Evolutionary conservation across 35 echinoderm and acorn worm genomes (phyloP), one percentile per base, ranked within the genome.

Genomic region (Heliocidaris tuberculata): DNA sequence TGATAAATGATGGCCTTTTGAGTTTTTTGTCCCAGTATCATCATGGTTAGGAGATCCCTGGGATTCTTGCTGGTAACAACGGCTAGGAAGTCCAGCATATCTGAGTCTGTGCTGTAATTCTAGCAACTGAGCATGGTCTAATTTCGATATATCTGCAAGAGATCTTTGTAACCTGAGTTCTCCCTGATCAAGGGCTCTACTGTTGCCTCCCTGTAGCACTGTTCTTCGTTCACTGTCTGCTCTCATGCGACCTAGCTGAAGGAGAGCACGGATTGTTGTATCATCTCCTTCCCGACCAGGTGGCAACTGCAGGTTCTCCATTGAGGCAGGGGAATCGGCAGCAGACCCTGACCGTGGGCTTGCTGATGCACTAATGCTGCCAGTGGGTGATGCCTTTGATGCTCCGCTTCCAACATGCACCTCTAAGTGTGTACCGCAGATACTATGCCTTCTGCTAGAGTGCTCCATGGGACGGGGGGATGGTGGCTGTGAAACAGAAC

Each of bases 231-330:
- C 96, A 48, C 93, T 90, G 30, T 86, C 86, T n/a, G 95, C 95
- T 86, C 48, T 93, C 91, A 93, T 50, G 27, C 95, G 85, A 31
- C 97, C 95, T 21, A 98, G 60, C 35, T 94, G 95, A 21, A 98
- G 95, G 21, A 98, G 59, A 11, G 97, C 97, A 49, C 96, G 95
- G 54, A 98, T 96, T 13, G 97, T 98, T 12, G 94, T 85, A 93
- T 98, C 97, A 56, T 98, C 97, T 42, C 96, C 94, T 88, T 98
- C 97, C 48, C 97, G 56, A 48, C 97, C 97, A 61, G 97, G 97
- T 50, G 97, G 97, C 60, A 98, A 94, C 50, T 92, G 88, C 9
- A 98, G 90, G 35, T 94, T 98, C 61, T 98, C 97, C 56, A 93
- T 59, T 30, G 91, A 93, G n/a, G 49, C 91, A 12, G 91, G 91